Evolutionary conservation across 2,888 invertebrate genomes (phyloP).

Genomic region (Torymus texanus): DNA sequence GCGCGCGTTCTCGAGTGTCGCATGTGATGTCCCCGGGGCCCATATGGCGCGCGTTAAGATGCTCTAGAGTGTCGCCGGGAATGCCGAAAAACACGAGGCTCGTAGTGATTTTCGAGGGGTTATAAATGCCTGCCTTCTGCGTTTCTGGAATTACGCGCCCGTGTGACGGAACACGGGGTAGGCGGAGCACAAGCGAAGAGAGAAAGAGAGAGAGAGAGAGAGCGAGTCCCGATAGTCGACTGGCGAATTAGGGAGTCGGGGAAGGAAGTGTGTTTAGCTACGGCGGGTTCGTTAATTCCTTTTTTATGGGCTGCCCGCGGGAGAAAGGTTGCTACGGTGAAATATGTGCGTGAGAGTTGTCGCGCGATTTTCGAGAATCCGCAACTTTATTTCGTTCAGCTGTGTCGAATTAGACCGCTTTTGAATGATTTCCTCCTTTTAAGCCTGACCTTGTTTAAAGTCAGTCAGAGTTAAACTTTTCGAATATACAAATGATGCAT

Average conservation of each 20-base stretch:
- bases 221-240: neutral
- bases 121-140: slow-evolving; percentile 4
- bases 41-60: slow-evolving; percentile 41
- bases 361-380: slow-evolving; percentile 5
- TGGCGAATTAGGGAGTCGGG: neutral
- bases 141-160: slow-evolving; percentile 47
- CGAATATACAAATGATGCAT: too few relatives aligned
- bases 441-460: too few relatives aligned
- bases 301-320: neutral
- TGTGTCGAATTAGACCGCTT: too few relatives aligned
- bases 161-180: neutral
- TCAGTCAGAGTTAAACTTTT: too few relatives aligned
- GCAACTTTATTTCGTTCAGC: too few relatives aligned
- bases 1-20: slow-evolving; percentile 34
- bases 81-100: slow-evolving; percentile 35
- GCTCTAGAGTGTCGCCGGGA: neutral
- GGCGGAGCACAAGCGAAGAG: neutral
- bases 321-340: slow-evolving; percentile 25
- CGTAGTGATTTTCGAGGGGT: slow-evolving; percentile 18
- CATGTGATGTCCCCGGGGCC: slow-evolving; percentile 34
- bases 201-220: too few relatives aligned
- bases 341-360: slow-evolving; percentile 17
- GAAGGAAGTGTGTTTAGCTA: neutral
- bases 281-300: neutral
- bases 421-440: too few relatives aligned